Evolutionary conservation across 2,113 vertebrate species (phyloP).

Genomic region (Bufo bufo): DNA sequence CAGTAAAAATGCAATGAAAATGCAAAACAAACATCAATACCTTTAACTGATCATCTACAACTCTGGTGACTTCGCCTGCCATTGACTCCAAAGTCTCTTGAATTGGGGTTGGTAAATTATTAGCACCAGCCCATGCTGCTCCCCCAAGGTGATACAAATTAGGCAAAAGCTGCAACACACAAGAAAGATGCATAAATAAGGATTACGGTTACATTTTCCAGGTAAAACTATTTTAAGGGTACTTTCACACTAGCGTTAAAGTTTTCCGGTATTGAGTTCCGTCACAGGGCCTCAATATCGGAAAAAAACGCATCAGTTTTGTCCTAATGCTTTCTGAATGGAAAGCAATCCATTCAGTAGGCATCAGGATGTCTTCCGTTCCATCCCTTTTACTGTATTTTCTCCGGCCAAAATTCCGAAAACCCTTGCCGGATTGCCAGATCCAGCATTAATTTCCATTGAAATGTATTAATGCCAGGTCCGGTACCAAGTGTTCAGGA

Average conservation of each 20-base stretch:
- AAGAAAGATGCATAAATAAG: neutral
- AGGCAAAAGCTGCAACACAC: slow-evolving; percentile 82
- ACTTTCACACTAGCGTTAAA: too few relatives aligned
- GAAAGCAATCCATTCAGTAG: too few relatives aligned
- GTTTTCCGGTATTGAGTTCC: too few relatives aligned
- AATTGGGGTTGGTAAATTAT: slow-evolving; percentile 83
- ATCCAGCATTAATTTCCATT: too few relatives aligned
- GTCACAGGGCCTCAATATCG: neutral
- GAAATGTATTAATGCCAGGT: too few relatives aligned
- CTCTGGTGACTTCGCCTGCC: slow-evolving; percentile 92
- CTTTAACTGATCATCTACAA: slow-evolving; percentile 95
- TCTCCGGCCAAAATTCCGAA: too few relatives aligned
- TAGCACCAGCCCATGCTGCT: slow-evolving; percentile 80
- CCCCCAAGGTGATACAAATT: slow-evolving; percentile 92
- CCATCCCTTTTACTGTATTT: too few relatives aligned
- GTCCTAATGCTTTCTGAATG: too few relatives aligned
- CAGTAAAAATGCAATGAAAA: neutral
- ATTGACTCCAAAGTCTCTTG: slow-evolving; percentile 94
- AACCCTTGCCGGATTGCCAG: too few relatives aligned
- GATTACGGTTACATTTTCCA: neutral
- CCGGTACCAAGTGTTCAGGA: too few relatives aligned
- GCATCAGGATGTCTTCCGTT: too few relatives aligned
- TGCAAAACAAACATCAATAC: slow-evolving; percentile 65
- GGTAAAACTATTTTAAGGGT: neutral
- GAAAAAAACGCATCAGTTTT: too few relatives aligned